These are phyloP conservation scores for Ectropis crepuscularia DNA, from an alignment of 2,888 invertebrate genomes.

Conservation along the genomic window DNA sequence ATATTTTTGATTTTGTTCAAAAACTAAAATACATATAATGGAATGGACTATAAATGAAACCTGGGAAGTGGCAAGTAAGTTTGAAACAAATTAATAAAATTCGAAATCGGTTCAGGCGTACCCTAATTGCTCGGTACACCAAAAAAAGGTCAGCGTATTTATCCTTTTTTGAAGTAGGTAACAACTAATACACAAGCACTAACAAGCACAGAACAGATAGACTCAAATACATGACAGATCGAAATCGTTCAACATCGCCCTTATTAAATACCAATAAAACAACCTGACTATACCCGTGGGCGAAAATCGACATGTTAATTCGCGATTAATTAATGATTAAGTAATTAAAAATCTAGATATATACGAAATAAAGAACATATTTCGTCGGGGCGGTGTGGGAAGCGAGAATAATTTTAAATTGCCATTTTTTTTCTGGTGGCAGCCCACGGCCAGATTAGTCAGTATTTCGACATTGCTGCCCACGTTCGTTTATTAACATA, in stretches of 20 bases:
- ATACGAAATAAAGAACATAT: slow-evolving; percentile 69
- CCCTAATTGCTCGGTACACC: too few species aligned
- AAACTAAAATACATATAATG: too few species aligned
- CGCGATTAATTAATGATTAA: slow-evolving; percentile 70
- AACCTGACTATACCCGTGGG: slow-evolving; percentile 55
- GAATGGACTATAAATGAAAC: too few species aligned
- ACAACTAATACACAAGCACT: too few species aligned
- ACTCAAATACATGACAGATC: slow-evolving; percentile 33
- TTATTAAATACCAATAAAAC: slow-evolving; percentile 44
- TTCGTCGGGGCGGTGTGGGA: slow-evolving; percentile 67
- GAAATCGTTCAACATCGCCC: slow-evolving; percentile 13
- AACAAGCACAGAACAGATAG: neutral
- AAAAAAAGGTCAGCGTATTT: too few species aligned
- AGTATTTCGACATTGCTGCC: slow-evolving; percentile 82
- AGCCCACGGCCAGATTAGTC: slow-evolving; percentile 81
- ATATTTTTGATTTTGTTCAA: too few species aligned
- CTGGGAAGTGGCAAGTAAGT: too few species aligned
- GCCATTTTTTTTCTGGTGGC: slow-evolving; percentile 79
- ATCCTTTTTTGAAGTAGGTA: too few species aligned
- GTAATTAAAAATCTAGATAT: slow-evolving; percentile 76
- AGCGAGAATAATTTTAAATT: slow-evolving; percentile 83
- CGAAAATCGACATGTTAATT: slow-evolving; percentile 53
- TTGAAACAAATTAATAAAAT: too few species aligned
- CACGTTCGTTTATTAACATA: slow-evolving; percentile 80
- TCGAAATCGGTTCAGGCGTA: too few species aligned